These are phyloP conservation scores for Selenia dentaria DNA, from an alignment of 2,888 invertebrate species.

Conservation along the genomic window DNA sequence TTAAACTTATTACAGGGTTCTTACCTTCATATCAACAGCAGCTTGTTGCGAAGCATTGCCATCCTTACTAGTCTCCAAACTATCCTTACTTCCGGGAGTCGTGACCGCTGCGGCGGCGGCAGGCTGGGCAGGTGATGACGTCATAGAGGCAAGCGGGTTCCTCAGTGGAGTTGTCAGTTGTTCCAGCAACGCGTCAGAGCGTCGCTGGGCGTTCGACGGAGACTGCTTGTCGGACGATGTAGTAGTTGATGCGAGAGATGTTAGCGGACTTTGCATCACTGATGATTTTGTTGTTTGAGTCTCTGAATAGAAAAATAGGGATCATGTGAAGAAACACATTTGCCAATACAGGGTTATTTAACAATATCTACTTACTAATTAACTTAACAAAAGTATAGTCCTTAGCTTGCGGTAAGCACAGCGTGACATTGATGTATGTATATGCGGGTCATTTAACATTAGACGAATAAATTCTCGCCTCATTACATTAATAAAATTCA, in stretches of 20 bases:
- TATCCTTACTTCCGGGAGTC: slow-evolving; percentile 70
- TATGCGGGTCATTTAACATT: no score
- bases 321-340: no score
- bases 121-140: slow-evolving; percentile 49
- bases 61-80: slow-evolving; percentile 64
- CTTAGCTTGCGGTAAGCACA: no score
- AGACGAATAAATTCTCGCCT: no score
- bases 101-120: slow-evolving; percentile 40
- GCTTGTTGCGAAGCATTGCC: slow-evolving; percentile 60
- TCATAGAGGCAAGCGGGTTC: slow-evolving; percentile 58
- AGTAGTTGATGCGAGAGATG: slow-evolving; percentile 68
- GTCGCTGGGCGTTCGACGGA: slow-evolving; percentile 67
- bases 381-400: no score
- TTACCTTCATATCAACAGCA: slow-evolving; percentile 72
- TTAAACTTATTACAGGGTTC: no score
- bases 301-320: slow-evolving; percentile 41
- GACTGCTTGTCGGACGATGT: slow-evolving; percentile 66
- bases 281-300: slow-evolving; percentile 69
- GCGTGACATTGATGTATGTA: no score
- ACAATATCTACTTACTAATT: no score
- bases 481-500: no score
- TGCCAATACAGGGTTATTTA: no score
- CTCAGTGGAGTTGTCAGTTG: slow-evolving; percentile 72
- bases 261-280: slow-evolving; percentile 69
- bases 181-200: slow-evolving; percentile 74